Evolutionary conservation across 2,888 invertebrate genomes (phyloP).

Genomic region (Automeris io): DNA sequence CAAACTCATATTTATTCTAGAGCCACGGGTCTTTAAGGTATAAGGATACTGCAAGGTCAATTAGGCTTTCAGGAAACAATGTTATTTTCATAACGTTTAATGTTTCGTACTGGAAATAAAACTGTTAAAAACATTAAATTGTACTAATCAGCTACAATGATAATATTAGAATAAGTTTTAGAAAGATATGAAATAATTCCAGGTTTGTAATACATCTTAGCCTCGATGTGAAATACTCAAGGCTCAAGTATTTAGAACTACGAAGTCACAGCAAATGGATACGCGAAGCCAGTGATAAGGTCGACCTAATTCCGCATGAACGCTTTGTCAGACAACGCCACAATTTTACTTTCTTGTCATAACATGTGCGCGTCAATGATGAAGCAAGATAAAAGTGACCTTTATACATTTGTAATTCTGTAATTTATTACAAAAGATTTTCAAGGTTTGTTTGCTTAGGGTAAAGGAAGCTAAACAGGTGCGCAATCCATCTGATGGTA

Average conservation of each 20-base stretch:
- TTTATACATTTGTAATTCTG: too few species aligned
- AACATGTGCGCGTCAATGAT: not conserved
- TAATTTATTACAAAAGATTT: too few species aligned
- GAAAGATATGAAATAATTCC: not conserved
- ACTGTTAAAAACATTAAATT: too few species aligned
- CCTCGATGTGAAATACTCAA: not conserved
- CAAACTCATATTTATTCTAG: too few species aligned
- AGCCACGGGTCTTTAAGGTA: too few species aligned
- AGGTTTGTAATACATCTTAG: not conserved
- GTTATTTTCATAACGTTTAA: too few species aligned
- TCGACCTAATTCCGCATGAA: slow-evolving; percentile 14
- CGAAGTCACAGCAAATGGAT: not conserved
- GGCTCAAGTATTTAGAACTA: not conserved
- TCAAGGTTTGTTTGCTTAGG: too few species aligned
- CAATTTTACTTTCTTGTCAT: slow-evolving; percentile 1
- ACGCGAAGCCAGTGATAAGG: slow-evolving; percentile 11
- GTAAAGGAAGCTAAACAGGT: too few species aligned
- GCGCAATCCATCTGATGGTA: too few species aligned
- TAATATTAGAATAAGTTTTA: not conserved
- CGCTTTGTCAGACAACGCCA: not conserved
- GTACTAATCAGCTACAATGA: not conserved
- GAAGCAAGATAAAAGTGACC: not conserved
- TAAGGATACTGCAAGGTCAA: too few species aligned
- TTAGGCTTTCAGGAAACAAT: too few species aligned
- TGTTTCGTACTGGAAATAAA: too few species aligned